These are phyloP conservation scores for Beroe ovata DNA, from an alignment of 37 sponge, comb jelly and placozoan species.

Conservation along the genomic window DNA sequence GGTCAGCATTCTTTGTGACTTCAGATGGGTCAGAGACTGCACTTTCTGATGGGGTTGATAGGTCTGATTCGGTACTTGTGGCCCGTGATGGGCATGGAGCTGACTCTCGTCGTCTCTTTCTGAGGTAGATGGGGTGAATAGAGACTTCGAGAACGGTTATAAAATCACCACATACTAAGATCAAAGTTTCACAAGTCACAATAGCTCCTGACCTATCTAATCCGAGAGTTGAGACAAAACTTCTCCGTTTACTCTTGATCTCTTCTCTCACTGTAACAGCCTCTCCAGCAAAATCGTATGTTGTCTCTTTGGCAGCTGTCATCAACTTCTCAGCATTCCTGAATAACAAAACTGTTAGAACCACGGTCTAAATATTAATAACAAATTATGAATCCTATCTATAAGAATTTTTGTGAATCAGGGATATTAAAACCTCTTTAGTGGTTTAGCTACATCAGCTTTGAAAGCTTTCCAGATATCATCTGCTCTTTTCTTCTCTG, in stretches of 20 bases:
- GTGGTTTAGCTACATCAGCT: constrained; percentile 52
- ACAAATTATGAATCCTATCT: no score
- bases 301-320: constrained; percentile 73
- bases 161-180: neutral
- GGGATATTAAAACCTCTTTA: constrained; percentile 10
- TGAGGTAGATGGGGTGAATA: neutral
- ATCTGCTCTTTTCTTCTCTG: constrained; percentile 45
- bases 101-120: constrained; percentile 43
- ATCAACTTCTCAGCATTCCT: constrained; percentile 54
- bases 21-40: neutral
- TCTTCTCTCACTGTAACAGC: constrained; percentile 70
- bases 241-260: constrained; percentile 13
- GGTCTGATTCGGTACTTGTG: neutral
- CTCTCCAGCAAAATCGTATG: constrained; percentile 92
- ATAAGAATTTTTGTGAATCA: no score
- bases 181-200: neutral
- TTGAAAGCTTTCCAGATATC: constrained; percentile 56
- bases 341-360: no score
- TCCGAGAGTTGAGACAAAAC: constrained; percentile 31
- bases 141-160: neutral
- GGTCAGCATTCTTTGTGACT: neutral
- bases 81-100: constrained; percentile 8
- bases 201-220: constrained; percentile 2
- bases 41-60: neutral
- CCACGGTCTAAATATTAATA: no score